Percentiles rank a stretch among this genome's conserved stretches.
Evolutionary conservation across 2,113 vertebrate species (phyloP).

Genomic region (Eurystomus gularis): DNA sequence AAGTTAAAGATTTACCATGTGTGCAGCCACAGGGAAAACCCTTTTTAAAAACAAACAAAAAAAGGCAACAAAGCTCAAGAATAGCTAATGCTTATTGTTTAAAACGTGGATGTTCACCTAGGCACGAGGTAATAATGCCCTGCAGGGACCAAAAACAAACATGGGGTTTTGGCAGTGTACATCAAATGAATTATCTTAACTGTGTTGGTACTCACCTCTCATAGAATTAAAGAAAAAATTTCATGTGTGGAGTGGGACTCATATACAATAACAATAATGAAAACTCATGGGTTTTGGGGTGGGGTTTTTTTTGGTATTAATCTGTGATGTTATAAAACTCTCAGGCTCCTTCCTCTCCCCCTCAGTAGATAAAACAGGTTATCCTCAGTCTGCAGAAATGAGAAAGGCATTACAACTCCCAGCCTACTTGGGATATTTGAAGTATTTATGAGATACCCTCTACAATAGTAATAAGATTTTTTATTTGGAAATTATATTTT

Average conservation of each 20-base stretch:
- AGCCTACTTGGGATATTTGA: background rate
- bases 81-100: conserved; percentile 55
- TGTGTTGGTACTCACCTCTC: conserved; percentile 33
- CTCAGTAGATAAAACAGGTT: background rate
- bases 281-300: background rate
- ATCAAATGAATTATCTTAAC: conserved; percentile 42
- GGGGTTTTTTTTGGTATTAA: background rate
- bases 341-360: background rate
- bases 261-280: conserved; percentile 14
- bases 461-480: background rate
- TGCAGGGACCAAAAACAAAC: conserved; percentile 40
- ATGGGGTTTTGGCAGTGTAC: conserved; percentile 49
- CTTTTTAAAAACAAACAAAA: background rate
- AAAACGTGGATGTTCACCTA: conserved; percentile 45
- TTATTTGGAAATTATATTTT: background rate
- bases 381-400: conserved; percentile 9
- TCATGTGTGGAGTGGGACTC: background rate
- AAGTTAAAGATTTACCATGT: conserved; percentile 83
- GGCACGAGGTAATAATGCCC: conserved; percentile 14
- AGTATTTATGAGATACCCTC: background rate
- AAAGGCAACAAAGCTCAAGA: conserved; percentile 21
- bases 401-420: background rate
- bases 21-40: conserved; percentile 64
- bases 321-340: background rate
- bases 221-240: conserved; percentile 38